phyloP scores from a whole-genome alignment of 64 coral and sea anemone species.

The Pachyseris speciosa region DNA sequence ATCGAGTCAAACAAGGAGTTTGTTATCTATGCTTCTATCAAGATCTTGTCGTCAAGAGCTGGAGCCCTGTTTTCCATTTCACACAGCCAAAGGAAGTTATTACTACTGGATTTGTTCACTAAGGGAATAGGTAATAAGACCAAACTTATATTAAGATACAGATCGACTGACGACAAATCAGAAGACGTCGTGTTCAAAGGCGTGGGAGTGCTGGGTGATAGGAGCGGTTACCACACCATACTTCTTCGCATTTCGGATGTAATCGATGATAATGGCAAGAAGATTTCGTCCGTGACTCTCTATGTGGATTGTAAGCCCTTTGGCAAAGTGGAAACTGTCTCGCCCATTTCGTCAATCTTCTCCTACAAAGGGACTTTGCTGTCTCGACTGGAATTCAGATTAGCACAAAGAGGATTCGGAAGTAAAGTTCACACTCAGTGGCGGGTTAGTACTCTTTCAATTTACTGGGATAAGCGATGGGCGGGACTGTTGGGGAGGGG shows the following conservation, averaged over 20 bases:
- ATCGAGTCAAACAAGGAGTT: constrained; percentile 56
- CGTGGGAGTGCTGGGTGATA: constrained; percentile 52
- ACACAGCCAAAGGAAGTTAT: constrained; percentile 41
- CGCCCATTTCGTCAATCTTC: constrained; percentile 68
- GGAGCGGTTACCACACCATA: constrained; percentile 64
- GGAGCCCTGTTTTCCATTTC: constrained; percentile 82
- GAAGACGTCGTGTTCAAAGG: constrained; percentile 47
- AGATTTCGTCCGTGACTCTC: constrained; percentile 59
- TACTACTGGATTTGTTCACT: constrained; percentile 55
- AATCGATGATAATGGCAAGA: constrained; percentile 37
- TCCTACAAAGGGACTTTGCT: constrained; percentile 77
- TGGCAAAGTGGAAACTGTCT: constrained; percentile 46
- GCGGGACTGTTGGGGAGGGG: not conserved
- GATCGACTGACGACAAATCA: constrained; percentile 49
- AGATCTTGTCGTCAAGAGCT: not conserved
- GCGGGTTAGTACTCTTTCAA: constrained; percentile 5
- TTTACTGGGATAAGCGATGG: not conserved
- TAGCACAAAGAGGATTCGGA: constrained; percentile 50
- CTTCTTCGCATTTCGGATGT: constrained; percentile 62
- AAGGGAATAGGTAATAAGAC: constrained; percentile 38
- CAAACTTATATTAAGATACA: constrained; percentile 65
- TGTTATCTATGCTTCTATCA: constrained; percentile 3
- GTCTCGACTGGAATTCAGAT: constrained; percentile 77
- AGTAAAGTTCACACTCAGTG: not conserved
- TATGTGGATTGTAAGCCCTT: constrained; percentile 83